Conservation (phyloP, 2,113 vertebrate species). For the Propithecus coquereli region DNA sequence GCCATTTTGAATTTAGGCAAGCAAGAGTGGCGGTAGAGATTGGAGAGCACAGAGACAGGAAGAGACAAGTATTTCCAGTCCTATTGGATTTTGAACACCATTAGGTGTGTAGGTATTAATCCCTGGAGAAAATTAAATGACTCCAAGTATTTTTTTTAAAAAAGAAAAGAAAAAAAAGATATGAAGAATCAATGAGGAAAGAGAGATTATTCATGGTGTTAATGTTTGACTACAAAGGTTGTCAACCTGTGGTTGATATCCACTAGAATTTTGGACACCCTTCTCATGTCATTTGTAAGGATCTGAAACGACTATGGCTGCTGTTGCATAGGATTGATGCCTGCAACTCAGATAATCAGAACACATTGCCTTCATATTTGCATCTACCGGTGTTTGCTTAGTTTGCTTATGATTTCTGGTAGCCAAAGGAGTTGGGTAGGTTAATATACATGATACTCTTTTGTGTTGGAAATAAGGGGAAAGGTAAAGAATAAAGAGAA, state of each 20-base stretch:
- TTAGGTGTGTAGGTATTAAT: background rate
- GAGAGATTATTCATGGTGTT: background rate
- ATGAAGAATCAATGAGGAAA: background rate
- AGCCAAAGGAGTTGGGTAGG: background rate
- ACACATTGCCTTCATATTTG: background rate
- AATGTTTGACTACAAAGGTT: background rate
- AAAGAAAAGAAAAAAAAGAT: background rate
- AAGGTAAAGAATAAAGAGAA: background rate
- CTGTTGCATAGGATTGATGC: background rate
- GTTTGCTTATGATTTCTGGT: background rate
- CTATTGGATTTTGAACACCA: background rate
- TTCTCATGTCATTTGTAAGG: background rate
- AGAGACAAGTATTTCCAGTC: background rate
- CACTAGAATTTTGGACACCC: background rate
- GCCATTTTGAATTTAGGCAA: background rate
- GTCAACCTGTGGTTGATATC: background rate
- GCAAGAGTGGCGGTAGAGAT: background rate
- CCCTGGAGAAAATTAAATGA: background rate
- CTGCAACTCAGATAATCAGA: background rate
- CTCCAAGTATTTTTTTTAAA: background rate
- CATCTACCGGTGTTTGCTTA: background rate
- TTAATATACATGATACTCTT: background rate
- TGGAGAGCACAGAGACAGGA: background rate
- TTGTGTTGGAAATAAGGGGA: background rate
- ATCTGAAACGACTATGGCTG: background rate